Conservation (phyloP, 2,797 vertebrate genomes). For the Scolopax bukidnonensis region DNA sequence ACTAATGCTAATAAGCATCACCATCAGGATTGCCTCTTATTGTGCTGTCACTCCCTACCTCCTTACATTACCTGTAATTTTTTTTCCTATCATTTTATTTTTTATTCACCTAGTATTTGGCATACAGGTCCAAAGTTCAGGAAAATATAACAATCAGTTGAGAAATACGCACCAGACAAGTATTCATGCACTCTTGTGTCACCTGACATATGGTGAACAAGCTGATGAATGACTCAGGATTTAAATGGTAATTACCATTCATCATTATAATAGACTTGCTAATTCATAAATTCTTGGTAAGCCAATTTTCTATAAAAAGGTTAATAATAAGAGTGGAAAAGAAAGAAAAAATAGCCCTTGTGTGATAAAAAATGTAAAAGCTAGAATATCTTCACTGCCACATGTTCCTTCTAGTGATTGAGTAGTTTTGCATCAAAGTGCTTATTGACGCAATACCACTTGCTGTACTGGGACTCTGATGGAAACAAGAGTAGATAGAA, state of each 20-base stretch:
- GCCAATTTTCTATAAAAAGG: conserved; percentile 82
- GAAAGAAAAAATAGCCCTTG: conserved; percentile 73
- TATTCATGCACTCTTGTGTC: conserved; percentile 76
- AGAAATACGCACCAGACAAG: conserved; percentile 75
- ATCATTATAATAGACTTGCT: conserved; percentile 83
- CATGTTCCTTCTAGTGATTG: conserved; percentile 57
- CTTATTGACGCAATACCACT: conserved; percentile 44
- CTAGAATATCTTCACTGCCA: conserved; percentile 73
- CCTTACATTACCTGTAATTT: conserved; percentile 17
- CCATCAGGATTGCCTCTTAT: conserved; percentile 16
- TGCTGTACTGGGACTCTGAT: background rate
- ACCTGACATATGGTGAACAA: conserved; percentile 78
- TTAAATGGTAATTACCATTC: conserved; percentile 84
- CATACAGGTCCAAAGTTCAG: conserved; percentile 70
- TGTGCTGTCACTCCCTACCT: background rate
- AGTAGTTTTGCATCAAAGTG: conserved; percentile 66
- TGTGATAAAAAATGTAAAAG: conserved; percentile 79
- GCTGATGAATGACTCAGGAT: conserved; percentile 81
- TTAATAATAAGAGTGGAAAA: conserved; percentile 79
- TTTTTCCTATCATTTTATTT: conserved; percentile 61
- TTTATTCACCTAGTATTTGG: conserved; percentile 49
- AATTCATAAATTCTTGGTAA: conserved; percentile 85
- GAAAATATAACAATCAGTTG: conserved; percentile 73
- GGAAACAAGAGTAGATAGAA: background rate
- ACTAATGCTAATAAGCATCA: background rate